Evolutionary conservation across 2,888 invertebrate genomes (phyloP), one percentile per base, ranked within the genome.

Genomic region (Mythimna albipuncta): DNA sequence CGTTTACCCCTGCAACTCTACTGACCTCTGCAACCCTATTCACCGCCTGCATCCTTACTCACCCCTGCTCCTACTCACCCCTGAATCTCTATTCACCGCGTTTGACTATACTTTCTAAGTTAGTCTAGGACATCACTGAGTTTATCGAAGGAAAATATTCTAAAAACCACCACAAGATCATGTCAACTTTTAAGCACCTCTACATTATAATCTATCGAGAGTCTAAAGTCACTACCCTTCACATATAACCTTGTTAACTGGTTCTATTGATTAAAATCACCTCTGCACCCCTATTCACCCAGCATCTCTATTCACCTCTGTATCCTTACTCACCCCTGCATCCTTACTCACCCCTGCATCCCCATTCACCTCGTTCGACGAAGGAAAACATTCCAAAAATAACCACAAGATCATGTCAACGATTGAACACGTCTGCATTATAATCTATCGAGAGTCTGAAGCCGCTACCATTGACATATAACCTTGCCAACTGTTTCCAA

Each of bases 381-480:
- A 26, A 35, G 35, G 4, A 35, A 57, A 26, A 35, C n/a, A n/a
- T 38, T 35, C 57, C n/a, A 64, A 16, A 35, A 52, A 38, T 52
- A 9, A 64, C 6, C 11, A n/a, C 13, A 59, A n/a, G 47, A 61
- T 6, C 13, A 41, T 10, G 16, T 32, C 11, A 13, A 11, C 44
- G 13, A n/a, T 21, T 63, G 50, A 62, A 57, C 19, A 35, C 5
- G 52, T n/a, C 41, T 32, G 26, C n/a, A 6, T 35, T 62, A 57
- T 54, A 65, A 32, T 63, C n/a, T 55, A 55, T 16, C 38, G 47
- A 44, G 32, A n/a, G 52, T 75, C 54, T 21, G 5, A 32, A 35
- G 58, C 3, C 2, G 85, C 71, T 84, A 61, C 81, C 84, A 86
- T 84, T 84, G 84, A 75, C 86, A 84, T n/a, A 5, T 73, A 69